A percentile compares a stretch with the other conserved stretches of the same genome.
These are phyloP conservation scores for Microcebus jonahi DNA, from an alignment of 2,113 vertebrate genomes.

Conservation along the genomic window DNA sequence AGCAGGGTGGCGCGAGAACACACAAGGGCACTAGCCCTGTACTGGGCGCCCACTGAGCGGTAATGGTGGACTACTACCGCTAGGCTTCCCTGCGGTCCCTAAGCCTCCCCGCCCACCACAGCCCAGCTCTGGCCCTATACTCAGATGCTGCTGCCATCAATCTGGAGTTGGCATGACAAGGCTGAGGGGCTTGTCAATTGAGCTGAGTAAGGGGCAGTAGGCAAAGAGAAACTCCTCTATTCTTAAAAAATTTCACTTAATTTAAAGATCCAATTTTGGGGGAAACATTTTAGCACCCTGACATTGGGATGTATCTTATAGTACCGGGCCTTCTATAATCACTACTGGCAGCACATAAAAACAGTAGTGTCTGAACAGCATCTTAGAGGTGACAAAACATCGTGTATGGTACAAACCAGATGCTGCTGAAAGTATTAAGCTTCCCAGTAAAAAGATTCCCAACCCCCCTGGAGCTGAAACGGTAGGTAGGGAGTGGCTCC, in stretches of 20 bases:
- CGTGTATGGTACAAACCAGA: not conserved
- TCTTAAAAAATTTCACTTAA: not conserved
- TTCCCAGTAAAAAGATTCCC: not conserved
- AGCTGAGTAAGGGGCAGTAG: not conserved
- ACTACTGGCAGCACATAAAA: not conserved
- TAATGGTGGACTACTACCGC: fast-evolving
- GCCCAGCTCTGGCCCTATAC: not conserved
- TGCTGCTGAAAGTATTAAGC: not conserved
- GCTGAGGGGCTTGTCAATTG: not conserved
- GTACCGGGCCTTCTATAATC: not conserved
- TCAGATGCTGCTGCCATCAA: not conserved
- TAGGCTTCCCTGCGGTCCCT: not conserved
- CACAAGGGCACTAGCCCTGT: fast-evolving
- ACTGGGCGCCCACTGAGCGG: fast-evolving
- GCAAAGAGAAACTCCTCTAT: not conserved
- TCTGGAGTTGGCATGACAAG: not conserved
- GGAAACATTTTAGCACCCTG: not conserved
- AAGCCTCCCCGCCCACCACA: fast-evolving
- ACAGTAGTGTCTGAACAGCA: not conserved
- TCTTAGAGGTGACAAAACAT: not conserved
- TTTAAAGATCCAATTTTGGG: not conserved
- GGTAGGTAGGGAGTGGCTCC: not conserved
- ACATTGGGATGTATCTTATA: not conserved
- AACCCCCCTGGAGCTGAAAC: not conserved
- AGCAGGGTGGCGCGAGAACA: not conserved